These are phyloP conservation scores for Gadus macrocephalus DNA, from an alignment of 2,113 vertebrate genomes.

Conservation along the genomic window DNA sequence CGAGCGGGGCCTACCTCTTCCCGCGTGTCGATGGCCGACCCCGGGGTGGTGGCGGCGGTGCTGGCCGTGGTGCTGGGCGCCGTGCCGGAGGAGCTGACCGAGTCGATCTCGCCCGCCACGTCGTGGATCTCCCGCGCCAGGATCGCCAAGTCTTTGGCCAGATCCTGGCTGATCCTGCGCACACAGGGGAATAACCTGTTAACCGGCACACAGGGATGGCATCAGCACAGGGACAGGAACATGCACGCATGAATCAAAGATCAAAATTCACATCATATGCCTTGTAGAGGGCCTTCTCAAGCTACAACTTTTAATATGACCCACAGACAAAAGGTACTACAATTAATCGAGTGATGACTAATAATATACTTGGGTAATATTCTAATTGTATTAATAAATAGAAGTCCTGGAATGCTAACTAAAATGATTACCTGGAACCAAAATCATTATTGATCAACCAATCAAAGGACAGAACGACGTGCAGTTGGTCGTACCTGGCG, in stretches of 20 bases:
- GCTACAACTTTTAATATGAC: too few relatives aligned
- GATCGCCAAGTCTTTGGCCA: slow-evolving; percentile 89
- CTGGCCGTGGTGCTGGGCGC: slow-evolving; percentile 98
- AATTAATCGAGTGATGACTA: too few relatives aligned
- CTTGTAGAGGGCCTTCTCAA: neutral
- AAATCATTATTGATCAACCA: too few relatives aligned
- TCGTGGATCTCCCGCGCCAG: slow-evolving; percentile 99
- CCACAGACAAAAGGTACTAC: too few relatives aligned
- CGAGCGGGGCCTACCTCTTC: slow-evolving; percentile 96
- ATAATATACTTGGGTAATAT: too few relatives aligned
- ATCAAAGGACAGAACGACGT: too few relatives aligned
- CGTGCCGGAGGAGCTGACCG: slow-evolving; percentile 97
- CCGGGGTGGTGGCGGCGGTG: slow-evolving; percentile 98
- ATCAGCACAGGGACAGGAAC: neutral
- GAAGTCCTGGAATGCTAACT: too few relatives aligned
- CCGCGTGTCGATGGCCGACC: slow-evolving; percentile 98
- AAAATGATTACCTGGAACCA: too few relatives aligned
- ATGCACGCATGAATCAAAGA: slow-evolving; percentile 5
- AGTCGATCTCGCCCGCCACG: slow-evolving; percentile 98
- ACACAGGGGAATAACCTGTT: slow-evolving; percentile 83
- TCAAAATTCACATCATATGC: neutral
- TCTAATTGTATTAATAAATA: too few relatives aligned
- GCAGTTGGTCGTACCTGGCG: slow-evolving; percentile 78
- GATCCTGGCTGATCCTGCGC: slow-evolving; percentile 98
- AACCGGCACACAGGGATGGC: slow-evolving; percentile 71